These are phyloP conservation scores for Calameuta pallipes DNA, from an alignment of 2,888 invertebrate species.

Conservation along the genomic window DNA sequence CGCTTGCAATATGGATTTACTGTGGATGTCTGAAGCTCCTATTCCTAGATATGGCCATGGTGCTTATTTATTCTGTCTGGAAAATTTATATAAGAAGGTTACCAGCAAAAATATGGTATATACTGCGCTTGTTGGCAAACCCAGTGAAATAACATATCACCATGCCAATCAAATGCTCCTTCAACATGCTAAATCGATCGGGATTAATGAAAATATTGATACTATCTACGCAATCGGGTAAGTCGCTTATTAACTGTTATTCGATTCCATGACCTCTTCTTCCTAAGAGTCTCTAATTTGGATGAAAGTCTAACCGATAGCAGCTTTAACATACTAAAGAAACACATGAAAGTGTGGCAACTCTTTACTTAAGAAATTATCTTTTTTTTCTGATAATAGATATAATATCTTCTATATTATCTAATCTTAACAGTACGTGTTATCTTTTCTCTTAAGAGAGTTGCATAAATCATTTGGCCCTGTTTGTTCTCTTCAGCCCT, in stretches of 20 bases:
- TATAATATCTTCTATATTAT: background rate
- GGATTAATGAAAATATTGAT: constrained; percentile 66
- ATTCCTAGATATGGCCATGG: constrained; percentile 76
- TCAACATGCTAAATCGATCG: constrained; percentile 69
- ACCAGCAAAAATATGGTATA: constrained; percentile 73
- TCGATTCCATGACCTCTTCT: background rate
- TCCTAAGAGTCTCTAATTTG: background rate
- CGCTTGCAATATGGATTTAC: constrained; percentile 76
- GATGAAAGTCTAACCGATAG: background rate
- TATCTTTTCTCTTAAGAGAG: background rate
- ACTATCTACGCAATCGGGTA: constrained; percentile 75
- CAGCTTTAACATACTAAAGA: background rate
- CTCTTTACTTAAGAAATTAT: background rate
- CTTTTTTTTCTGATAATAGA: background rate
- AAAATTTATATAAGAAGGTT: constrained; percentile 73
- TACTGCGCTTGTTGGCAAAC: constrained; percentile 74
- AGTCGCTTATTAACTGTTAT: constrained; percentile 38
- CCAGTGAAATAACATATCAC: constrained; percentile 75
- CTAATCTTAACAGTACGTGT: background rate
- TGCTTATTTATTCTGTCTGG: constrained; percentile 73
- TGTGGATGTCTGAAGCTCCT: constrained; percentile 76
- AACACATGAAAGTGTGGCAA: background rate
- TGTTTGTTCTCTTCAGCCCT: background rate
- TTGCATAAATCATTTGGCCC: background rate
- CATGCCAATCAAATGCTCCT: constrained; percentile 72